Base-by-base conservation (phyloP, 2,113 vertebrate genomes). In the Gymnarchus niloticus region DNA sequence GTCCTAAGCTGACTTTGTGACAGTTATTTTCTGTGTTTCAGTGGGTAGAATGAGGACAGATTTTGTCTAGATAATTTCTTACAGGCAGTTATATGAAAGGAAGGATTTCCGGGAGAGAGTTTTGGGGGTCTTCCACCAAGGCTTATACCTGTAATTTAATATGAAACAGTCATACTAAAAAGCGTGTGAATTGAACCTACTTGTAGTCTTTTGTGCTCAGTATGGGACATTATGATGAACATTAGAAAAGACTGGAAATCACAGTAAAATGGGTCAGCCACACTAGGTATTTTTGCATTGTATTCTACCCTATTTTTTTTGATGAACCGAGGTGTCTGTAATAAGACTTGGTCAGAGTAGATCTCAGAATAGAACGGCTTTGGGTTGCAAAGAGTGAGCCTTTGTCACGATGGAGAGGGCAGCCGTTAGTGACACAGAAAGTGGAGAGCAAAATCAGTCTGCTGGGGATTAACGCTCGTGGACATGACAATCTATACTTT, bases 371-470 rank as follows among this genome's bases (percentile, higher is more conserved):
- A 87, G 82, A 85, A 73, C 85, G 90, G 89, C 90, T 92, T 89
- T 81, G 69, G 86, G 86, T 84, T 56, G 87, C 85, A 88, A 86
- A 91, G 87, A 91, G 90, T 86, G 61, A 57, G 33, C 83, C 88
- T 91, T 91, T 93, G 92, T 93, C 85, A 86, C 78, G 86, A 83
- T 86, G 88, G 85, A 87, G 83, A 83, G 85, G 88, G 85, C 69
- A 81, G 85, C 69, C 81, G 84, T 57, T 87, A 83, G 89, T 76
- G 69, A 88, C 87, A 88, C 61, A 77, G 56, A 89, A 88, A 89
- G 86, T 91, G 88, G 89, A 90, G 91, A 93, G 88, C 92, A 89
- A 93, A 92, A 92, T 89, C 81, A 90, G 93, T 92, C 88, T 78
- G 73, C 56, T 46, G 12, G 1, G 87, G 83, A 90, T 91, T 91